Evolutionary conservation across 2,113 vertebrate genomes (phyloP).

Genomic region (Grammomys dolichurus): DNA sequence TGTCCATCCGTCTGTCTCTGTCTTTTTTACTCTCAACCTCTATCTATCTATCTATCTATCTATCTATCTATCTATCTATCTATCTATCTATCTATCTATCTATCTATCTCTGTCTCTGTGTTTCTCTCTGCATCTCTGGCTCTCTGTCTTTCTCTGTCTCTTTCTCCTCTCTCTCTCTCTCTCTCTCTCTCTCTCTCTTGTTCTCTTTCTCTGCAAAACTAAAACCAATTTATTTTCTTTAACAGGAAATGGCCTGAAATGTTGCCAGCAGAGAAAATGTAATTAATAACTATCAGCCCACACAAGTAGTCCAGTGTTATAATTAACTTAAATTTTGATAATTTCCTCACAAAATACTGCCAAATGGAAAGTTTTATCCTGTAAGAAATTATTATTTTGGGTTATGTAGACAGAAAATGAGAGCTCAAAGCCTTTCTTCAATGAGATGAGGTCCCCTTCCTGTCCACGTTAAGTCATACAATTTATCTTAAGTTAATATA

Average conservation of each 20-base stretch:
- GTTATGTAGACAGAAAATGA: slow-evolving; percentile 30
- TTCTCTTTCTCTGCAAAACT: not conserved
- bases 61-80: not conserved
- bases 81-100: not conserved
- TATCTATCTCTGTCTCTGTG: not conserved
- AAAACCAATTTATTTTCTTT: slow-evolving; percentile 39
- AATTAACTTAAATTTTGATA: slow-evolving; percentile 52
- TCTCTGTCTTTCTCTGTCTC: not conserved
- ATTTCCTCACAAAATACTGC: slow-evolving; percentile 67
- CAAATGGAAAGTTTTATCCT: slow-evolving; percentile 29
- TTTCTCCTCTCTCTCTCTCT: not conserved
- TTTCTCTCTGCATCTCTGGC: not conserved
- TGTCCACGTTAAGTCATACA: not conserved
- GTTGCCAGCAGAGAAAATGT: not conserved
- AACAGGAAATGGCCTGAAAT: slow-evolving; percentile 53
- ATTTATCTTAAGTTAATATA: slow-evolving; percentile 3
- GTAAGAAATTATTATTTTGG: slow-evolving; percentile 63
- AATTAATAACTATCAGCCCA: slow-evolving; percentile 37
- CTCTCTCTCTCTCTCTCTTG: no score
- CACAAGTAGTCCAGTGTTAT: slow-evolving; percentile 12
- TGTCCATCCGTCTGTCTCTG: not conserved
- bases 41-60: not conserved
- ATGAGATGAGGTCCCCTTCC: not conserved
- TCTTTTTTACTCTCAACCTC: not conserved
- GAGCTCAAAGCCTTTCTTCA: not conserved